A percentile compares a stretch with the other conserved stretches of the same genome.
Conservation (phyloP, 2,113 vertebrate species). For the Peucedramus taeniatus region DNA sequence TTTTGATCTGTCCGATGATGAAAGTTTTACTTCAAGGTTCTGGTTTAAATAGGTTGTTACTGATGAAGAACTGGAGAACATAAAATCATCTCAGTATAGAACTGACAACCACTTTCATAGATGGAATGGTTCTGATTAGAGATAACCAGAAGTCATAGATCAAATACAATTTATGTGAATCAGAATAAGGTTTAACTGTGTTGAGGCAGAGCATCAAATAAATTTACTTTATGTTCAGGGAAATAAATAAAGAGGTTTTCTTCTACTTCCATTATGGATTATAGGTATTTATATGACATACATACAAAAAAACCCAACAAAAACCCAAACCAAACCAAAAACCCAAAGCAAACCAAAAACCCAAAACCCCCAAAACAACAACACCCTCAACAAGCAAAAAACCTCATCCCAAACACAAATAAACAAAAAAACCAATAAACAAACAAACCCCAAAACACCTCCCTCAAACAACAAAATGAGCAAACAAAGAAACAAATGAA, state of each 20-base stretch:
- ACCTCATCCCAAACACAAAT: too few species aligned
- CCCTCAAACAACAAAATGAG: neutral
- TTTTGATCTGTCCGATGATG: neutral
- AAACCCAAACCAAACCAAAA: neutral
- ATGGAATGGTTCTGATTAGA: neutral
- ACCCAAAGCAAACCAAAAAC: neutral
- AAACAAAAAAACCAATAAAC: too few species aligned
- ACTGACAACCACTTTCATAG: neutral
- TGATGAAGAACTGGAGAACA: neutral
- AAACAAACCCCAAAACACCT: too few species aligned
- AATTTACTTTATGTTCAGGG: neutral
- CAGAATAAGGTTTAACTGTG: neutral
- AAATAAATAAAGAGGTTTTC: neutral
- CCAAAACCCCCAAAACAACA: neutral
- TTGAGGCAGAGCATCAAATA: neutral
- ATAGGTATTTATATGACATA: neutral
- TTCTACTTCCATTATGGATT: neutral
- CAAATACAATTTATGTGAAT: neutral
- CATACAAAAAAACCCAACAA: rapidly evolving
- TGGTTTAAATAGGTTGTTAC: neutral
- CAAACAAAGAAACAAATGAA: neutral
- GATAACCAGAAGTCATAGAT: neutral
- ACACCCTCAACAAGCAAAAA: neutral
- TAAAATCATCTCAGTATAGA: neutral
- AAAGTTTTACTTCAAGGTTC: neutral